phyloP scores from a whole-genome alignment of 2,113 vertebrate species.

The Laticauda colubrina region DNA sequence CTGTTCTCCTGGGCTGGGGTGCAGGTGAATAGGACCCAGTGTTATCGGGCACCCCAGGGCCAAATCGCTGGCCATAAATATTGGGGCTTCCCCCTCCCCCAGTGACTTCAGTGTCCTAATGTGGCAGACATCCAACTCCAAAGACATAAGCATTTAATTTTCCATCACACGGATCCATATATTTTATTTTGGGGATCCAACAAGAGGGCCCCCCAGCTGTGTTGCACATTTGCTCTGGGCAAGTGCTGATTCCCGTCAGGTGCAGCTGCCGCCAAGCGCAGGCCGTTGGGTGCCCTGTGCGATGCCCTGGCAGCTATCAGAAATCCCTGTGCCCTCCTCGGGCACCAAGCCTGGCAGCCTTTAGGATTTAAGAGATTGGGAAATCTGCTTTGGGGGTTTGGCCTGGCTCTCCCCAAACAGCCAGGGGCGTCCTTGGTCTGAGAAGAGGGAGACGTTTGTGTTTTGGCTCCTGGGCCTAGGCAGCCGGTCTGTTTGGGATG shows the following conservation, averaged over 20 bases:
- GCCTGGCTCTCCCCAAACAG: not conserved
- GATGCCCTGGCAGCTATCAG: not conserved
- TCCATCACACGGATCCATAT: not conserved
- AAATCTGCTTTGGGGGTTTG: not conserved
- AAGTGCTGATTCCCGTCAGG: not conserved
- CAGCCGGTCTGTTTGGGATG: not conserved
- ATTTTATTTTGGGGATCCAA: not conserved
- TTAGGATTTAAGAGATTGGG: not conserved
- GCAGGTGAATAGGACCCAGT: not conserved
- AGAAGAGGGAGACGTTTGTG: not conserved
- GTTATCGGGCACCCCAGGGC: not conserved
- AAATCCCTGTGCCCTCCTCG: not conserved
- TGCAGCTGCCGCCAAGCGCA: not conserved
- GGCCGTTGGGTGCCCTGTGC: not conserved
- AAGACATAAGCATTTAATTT: not conserved
- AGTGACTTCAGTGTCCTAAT: not conserved
- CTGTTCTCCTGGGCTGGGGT: not conserved
- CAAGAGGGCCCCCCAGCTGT: not conserved
- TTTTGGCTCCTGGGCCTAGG: not conserved
- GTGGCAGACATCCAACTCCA: not conserved
- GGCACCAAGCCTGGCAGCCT: not conserved
- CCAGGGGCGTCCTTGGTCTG: rapidly evolving
- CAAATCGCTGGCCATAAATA: not conserved
- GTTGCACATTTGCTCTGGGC: not conserved
- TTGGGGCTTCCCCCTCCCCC: not conserved